Evolutionary conservation across 2,113 vertebrate species (phyloP).

Genomic region (Saguinus imperator): DNA sequence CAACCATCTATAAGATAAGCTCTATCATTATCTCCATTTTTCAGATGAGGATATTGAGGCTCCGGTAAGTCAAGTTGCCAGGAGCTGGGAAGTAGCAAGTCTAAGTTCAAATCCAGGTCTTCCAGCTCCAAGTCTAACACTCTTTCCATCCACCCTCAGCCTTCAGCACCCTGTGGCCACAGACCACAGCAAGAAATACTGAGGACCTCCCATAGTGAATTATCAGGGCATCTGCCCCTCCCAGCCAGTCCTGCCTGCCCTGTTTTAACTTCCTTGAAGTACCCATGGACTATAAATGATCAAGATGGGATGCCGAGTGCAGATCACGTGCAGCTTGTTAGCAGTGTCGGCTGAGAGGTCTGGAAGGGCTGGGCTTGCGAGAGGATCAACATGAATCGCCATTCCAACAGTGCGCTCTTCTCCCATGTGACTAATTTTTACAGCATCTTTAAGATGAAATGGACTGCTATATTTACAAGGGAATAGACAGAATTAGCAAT

Average conservation of each 20-base stretch:
- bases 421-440: background rate
- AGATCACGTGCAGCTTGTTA: no score
- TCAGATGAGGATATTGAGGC: background rate
- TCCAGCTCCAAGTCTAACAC: background rate
- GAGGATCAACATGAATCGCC: background rate
- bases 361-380: no score
- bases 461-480: background rate
- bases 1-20: background rate
- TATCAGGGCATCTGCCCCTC: background rate
- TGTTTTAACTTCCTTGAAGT: no score
- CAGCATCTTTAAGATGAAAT: background rate
- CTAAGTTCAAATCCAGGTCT: background rate
- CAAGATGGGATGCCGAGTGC: no score
- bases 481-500: background rate
- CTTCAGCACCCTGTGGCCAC: background rate
- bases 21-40: background rate
- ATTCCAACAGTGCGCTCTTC: no score
- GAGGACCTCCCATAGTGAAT: background rate
- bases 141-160: background rate
- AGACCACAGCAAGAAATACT: background rate
- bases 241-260: background rate
- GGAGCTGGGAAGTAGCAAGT: background rate
- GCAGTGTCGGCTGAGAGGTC: no score
- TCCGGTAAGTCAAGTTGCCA: background rate
- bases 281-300: rapidly evolving